Percentiles rank a stretch among this genome's conserved stretches.
Conservation (phyloP, 1,140 invertebrate species). For the Orchestia grillus region DNA sequence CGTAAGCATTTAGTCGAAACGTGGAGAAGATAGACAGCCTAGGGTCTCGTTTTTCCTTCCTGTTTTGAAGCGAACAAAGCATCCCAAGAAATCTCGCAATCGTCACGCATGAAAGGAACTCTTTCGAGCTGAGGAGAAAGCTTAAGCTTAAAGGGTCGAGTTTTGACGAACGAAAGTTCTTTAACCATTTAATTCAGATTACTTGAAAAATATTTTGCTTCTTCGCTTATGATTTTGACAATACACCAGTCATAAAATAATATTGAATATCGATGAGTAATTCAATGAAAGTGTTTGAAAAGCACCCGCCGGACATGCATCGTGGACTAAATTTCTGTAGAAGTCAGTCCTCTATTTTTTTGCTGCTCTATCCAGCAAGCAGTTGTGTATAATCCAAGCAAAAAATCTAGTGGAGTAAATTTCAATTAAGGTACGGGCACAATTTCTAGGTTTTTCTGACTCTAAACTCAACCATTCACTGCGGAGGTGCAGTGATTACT, state of each 20-base stretch:
- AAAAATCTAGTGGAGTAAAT: background rate
- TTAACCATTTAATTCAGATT: too few species aligned
- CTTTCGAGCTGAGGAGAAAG: too few species aligned
- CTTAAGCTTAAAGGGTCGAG: too few species aligned
- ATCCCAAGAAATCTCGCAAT: too few species aligned
- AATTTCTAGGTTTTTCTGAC: background rate
- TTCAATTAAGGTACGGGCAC: background rate
- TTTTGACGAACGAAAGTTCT: too few species aligned
- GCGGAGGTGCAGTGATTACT: background rate
- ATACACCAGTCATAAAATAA: background rate
- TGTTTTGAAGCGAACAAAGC: too few species aligned
- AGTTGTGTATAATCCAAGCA: background rate
- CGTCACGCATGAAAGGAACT: too few species aligned
- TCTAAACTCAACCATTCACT: background rate
- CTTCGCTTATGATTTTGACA: too few species aligned
- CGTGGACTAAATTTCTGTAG: background rate
- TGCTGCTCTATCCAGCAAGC: background rate
- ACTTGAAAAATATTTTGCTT: too few species aligned
- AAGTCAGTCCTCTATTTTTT: background rate
- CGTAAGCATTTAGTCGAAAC: too few species aligned
- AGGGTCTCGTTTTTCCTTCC: too few species aligned
- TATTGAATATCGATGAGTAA: background rate
- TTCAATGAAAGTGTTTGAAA: background rate
- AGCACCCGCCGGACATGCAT: background rate
- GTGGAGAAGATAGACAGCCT: too few species aligned